Evolutionary conservation across 2,113 vertebrate species (phyloP).

Genomic region (Oreocharis arfaki): DNA sequence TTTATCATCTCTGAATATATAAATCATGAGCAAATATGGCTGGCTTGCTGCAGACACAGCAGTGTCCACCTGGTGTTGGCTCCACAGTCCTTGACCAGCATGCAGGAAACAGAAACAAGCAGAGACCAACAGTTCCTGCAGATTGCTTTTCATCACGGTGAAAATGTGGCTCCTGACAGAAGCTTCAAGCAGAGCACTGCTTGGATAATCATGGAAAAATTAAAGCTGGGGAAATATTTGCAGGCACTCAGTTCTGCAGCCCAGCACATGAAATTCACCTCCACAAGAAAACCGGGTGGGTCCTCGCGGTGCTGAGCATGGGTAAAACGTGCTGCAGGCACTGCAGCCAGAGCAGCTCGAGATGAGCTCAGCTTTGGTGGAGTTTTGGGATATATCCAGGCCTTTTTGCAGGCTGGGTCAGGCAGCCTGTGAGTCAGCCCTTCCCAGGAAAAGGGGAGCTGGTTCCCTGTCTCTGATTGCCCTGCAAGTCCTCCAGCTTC

Average conservation of each 20-base stretch:
- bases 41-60: background rate
- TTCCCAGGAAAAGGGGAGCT: background rate
- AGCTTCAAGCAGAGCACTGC: background rate
- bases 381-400: background rate
- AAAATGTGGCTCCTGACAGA: background rate
- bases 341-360: background rate
- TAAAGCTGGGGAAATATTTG: background rate
- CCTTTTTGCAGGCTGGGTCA: background rate
- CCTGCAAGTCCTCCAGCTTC: background rate
- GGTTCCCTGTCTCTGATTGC: rapidly evolving
- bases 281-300: background rate
- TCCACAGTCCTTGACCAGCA: background rate
- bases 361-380: background rate
- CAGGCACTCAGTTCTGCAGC: background rate
- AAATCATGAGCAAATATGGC: background rate
- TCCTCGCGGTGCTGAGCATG: background rate
- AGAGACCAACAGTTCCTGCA: background rate
- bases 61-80: background rate
- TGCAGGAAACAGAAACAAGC: background rate
- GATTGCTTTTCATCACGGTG: background rate
- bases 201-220: background rate
- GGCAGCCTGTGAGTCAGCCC: background rate
- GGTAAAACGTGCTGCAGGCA: background rate
- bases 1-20: background rate
- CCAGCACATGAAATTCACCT: background rate